Percentiles rank a stretch among this genome's conserved stretches.
These are phyloP conservation scores for Salticus scenicus DNA, from an alignment of 2,888 invertebrate species.

Conservation along the genomic window DNA sequence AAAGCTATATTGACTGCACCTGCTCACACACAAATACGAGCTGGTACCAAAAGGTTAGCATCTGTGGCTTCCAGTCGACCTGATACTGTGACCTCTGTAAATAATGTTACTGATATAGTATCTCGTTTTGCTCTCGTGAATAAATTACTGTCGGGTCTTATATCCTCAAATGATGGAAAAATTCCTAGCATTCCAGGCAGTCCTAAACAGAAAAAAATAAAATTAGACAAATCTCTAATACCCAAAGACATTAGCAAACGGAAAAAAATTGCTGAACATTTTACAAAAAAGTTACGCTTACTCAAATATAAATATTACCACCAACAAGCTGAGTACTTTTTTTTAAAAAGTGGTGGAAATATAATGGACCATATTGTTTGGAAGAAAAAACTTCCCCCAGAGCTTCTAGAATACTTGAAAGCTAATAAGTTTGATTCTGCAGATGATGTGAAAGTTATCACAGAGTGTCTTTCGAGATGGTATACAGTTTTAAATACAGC, in stretches of 20 bases:
- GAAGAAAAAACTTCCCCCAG: conserved; percentile 85
- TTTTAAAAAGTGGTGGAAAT: conserved; percentile 89
- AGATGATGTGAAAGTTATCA: conserved; percentile 77
- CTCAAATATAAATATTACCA: conserved; percentile 76
- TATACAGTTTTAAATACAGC: neutral
- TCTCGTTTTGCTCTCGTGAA: conserved; percentile 40
- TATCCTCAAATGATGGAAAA: conserved; percentile 24
- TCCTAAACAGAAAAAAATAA: conserved; percentile 73
- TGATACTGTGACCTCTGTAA: conserved; percentile 24
- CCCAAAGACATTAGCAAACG: conserved; percentile 74
- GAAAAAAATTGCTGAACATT: conserved; percentile 73
- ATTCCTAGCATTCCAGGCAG: conserved; percentile 46
- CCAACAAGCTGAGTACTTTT: conserved; percentile 85
- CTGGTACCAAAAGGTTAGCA: conserved; percentile 34
- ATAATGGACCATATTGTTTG: conserved; percentile 91
- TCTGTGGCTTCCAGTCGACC: conserved; percentile 1
- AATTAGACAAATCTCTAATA: conserved; percentile 74
- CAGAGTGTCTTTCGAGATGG: conserved; percentile 27
- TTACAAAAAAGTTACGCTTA: conserved; percentile 73
- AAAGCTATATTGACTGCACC: conserved; percentile 19
- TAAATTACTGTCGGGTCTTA: conserved; percentile 39
- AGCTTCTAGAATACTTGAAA: conserved; percentile 85
- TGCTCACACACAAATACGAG: conserved; percentile 28
- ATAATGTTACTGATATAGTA: conserved; percentile 31
- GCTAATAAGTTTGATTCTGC: conserved; percentile 83